Evolutionary conservation across 2,797 vertebrate genomes (phyloP), one percentile per base, ranked within the genome.

Genomic region (Sebastes oblongus): DNA sequence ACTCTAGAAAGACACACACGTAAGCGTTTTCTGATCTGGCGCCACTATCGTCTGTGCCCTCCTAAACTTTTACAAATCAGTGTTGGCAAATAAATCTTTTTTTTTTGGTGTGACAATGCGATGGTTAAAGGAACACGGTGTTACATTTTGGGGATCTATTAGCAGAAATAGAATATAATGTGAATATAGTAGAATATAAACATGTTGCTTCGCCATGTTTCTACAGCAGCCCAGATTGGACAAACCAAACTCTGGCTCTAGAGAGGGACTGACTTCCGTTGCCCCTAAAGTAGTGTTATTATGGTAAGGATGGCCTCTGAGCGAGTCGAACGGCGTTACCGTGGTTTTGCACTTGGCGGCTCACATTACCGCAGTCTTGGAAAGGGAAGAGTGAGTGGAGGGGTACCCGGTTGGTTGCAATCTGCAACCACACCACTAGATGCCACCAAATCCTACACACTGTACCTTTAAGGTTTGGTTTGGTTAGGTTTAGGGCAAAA

Each of bases 311-410:
- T 0, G 46, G 46, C 46, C 0, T 50, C 18, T 50, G 46, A 50
- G 46, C 18, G 18, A 50, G 18, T 20, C 3, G 18, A n/a, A 50
- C 8, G 8, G 4, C 0, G 8, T 50, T 50, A 50, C 46, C 18
- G 0, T 0, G 8, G 3, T 50, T 50, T 50, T 50, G 18, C 42
- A 50, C 16, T 50, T 2, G 16, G 16, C 7, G 0, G 16, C 42
- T 50, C 16, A 50, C 16, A 0, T 50, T 50, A 50, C 42, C 7
- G 7, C 42, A 50, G 46, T 50, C 46, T 50, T 50, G 2, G 18
- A 50, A 20, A 20, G 46, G 46, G 46, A 50, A 0, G 46, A 50
- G 1, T 50, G 46, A 50, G 46, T 4, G 2, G 46, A 50, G 4
- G 0, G 46, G 18, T n/a, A n/a, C 0, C 0, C 18, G 0, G 8